Evolutionary conservation across 2,888 invertebrate species (phyloP), one percentile per base, ranked within the genome.

Genomic region (Acleris literana): DNA sequence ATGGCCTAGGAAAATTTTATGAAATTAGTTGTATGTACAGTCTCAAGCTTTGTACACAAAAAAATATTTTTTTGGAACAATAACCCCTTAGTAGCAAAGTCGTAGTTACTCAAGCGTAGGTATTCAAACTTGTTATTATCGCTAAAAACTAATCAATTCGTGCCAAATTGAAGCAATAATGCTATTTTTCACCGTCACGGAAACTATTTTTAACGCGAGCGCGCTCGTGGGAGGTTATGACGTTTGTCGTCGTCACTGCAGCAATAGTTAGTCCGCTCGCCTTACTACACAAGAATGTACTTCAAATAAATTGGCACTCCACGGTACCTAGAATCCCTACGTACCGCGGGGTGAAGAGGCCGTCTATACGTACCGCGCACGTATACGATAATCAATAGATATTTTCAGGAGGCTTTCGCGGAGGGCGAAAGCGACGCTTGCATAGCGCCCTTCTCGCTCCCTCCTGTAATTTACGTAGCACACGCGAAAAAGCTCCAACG

Each of bases 401-500:
- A 92, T 92, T 92, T 92, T 92, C 92, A 92, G 91, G 88, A 91
- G 91, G 91, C 91, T 90, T 90, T 91, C 89, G 90, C 84, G 82
- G 83, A 80, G 88, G 76, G 86, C 74, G 87, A 85, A 75, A 76
- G 85, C 75, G 85, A 85, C 76, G 79, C 74, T 74, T 69, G 70
- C 69, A 83, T 86, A 83, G 72, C 72, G 79, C 81, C 72, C 64
- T 53, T 88, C 90, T 88, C 90, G 73, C 83, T 92, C 88, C 73
- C 65, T 75, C 84, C 74, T 81, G 84, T 88, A 88, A 90, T 88
- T 87, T 88, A 80, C 78, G 81, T 80, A 88, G 88, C 74, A 80
- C 73, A 86, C 69, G 75, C 68, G 56, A 76, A 78, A 83, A 76
- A 71, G 58, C 69, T 63, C 75, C 81, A 88, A 74, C 72, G 71